These are phyloP conservation scores for Yponomeuta plumbellus DNA, from an alignment of 2,888 invertebrate species.

Conservation along the genomic window DNA sequence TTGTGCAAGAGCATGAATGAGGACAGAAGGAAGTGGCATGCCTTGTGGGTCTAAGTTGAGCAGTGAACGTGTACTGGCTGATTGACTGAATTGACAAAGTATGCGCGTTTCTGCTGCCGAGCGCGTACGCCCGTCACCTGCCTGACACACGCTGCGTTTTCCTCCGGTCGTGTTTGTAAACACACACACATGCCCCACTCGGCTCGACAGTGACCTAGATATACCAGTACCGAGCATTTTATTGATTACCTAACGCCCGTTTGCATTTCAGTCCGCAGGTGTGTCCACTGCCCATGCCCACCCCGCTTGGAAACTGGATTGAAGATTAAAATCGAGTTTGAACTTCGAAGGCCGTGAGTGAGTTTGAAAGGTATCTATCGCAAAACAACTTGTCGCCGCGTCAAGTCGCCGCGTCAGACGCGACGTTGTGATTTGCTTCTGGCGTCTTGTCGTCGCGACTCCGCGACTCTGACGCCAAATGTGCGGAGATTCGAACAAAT, in stretches of 20 bases:
- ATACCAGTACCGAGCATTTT: not conserved
- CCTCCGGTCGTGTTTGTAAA: not conserved
- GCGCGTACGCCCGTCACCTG: not conserved
- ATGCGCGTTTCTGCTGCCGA: not conserved
- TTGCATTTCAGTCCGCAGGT: not conserved
- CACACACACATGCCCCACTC: not conserved
- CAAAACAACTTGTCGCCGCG: too few species aligned
- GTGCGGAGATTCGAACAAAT: too few species aligned
- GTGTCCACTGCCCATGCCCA: not conserved
- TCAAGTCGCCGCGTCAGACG: too few species aligned
- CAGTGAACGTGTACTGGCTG: too few species aligned
- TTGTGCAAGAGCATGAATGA: too few species aligned
- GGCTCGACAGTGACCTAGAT: conserved; percentile 1
- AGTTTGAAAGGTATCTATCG: too few species aligned
- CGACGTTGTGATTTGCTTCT: too few species aligned
- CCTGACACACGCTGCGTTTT: not conserved
- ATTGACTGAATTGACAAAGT: not conserved
- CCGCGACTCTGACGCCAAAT: too few species aligned
- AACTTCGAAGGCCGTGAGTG: not conserved
- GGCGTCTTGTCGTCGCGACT: too few species aligned
- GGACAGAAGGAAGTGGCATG: too few species aligned
- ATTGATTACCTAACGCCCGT: not conserved
- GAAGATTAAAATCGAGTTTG: not conserved
- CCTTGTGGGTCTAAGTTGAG: too few species aligned
- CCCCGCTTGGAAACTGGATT: not conserved